Base-by-base conservation (phyloP, 2,888 invertebrate genomes). In the Omphaloscelis lunosa region DNA sequence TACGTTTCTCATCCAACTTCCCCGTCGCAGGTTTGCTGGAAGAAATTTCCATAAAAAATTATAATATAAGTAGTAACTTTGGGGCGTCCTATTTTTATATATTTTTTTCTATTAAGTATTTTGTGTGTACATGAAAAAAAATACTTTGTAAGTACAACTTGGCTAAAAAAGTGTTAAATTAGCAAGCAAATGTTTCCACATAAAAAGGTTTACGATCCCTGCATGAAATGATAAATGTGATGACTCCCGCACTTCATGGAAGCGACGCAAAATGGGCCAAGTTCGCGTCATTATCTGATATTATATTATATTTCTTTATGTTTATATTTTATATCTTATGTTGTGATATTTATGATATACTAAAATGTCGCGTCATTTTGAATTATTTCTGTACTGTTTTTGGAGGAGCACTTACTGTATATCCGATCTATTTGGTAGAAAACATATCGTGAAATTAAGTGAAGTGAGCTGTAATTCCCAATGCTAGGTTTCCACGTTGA, bases 161-260 rank as follows among this genome's bases (percentile, higher is more conserved):
- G 20, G 1, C 5, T 12, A 27, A 39, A 56, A 39, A 63, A 53
- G 23, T 29, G 34, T 34, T 34, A 29, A 41, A 8, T n/a, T n/a
- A 17, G 1, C 29, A 29, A 27, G 11, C 3, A 82, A 62, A 48
- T 51, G 9, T 17, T 34, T 12, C 6, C 5, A 34, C 8, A 23
- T 72, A 29, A 62, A 79, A 78, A 79, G 48, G 84, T 79, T 79
- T n/a, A 48, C 56, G 56, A 84, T 63, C 70, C 27, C 79, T 63
- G 79, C 68, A n/a, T 11, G n/a, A 51, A 58, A 77, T 86, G 73
- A 85, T 79, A 82, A 76, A 85, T 78, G 72, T 61, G 61, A 85
- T 78, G 85, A 85, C 81, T 87, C 62, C 41, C 48, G 72, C 77
- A 77, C 77, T 84, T 76, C 76, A 63, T 84, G 80, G 76, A 62